Evolutionary conservation across 2,113 vertebrate genomes (phyloP).

Genomic region (Rhegmatorhina hoffmannsi): DNA sequence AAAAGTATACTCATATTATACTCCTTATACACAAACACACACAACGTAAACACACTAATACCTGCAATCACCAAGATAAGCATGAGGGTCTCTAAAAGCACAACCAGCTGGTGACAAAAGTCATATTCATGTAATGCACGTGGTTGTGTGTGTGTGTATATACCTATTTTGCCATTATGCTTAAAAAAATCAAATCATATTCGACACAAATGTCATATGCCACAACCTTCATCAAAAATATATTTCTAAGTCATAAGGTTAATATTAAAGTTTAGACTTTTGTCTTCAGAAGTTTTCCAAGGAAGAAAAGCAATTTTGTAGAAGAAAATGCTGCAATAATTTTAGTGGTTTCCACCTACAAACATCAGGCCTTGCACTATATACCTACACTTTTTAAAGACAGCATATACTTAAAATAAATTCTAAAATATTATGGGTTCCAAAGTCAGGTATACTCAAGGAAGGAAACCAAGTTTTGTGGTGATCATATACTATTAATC

Average conservation of each 20-base stretch:
- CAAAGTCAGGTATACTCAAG: not conserved
- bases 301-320: not conserved
- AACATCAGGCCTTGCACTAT: not conserved
- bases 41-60: constrained; percentile 56
- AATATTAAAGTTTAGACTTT: not conserved
- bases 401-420: not conserved
- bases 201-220: not conserved
- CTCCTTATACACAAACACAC: constrained; percentile 67
- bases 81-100: constrained; percentile 40
- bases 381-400: not conserved
- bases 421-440: not conserved
- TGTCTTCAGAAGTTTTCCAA: not conserved
- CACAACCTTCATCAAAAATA: constrained; percentile 32
- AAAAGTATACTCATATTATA: constrained; percentile 64
- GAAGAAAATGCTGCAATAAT: not conserved
- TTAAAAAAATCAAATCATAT: not conserved
- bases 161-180: not conserved
- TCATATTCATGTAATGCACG: constrained; percentile 7
- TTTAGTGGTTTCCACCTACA: not conserved
- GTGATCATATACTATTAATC: not conserved
- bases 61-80: constrained; percentile 36
- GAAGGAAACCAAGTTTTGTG: not conserved
- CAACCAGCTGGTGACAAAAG: constrained; percentile 60
- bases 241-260: not conserved
- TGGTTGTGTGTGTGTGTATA: constrained; percentile 62